Base-by-base conservation (phyloP, 2,113 vertebrate genomes). In the Chrysochloris asiatica region DNA sequence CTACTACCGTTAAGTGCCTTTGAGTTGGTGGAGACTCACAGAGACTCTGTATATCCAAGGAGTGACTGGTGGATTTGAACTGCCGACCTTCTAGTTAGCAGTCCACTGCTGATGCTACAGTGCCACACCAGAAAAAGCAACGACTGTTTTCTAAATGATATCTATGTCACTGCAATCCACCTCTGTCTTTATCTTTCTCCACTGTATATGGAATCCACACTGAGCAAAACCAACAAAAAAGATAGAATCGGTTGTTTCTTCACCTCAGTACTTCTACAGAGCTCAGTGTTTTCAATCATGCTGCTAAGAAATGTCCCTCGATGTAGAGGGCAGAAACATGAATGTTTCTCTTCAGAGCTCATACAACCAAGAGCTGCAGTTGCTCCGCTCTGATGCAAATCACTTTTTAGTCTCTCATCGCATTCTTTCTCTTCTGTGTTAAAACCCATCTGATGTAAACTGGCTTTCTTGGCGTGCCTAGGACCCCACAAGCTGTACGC, bases 101-200 rank as follows among this genome's bases (percentile, higher is more conserved):
- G n/a, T n/a, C n/a, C n/a, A n/a, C n/a, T n/a, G n/a, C n/a, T n/a
- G n/a, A n/a, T n/a, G n/a, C n/a, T n/a, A n/a, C n/a, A n/a, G n/a
- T n/a, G n/a, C n/a, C n/a, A n/a, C n/a, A n/a, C n/a, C n/a, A n/a
- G n/a, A n/a, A n/a, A n/a, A n/a, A n/a, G n/a, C n/a, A 92, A 79
- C 13, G 4, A 93, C 33, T 47, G 28, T 77, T 96, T 96, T 88
- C 73, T 83, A 72, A 59, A 77, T 24, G 69, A 89, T 33, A 30
- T 54, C 54, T 82, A 50, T 36, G 69, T 17, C 41, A 69, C 50
- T 5, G 11, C 73, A 48, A 52, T 43, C 67, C 4, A 41, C 6
- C 14, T 56, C 36, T 81, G 33, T 6, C 52, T 83, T 89, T 47
- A 69, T 24, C 91, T 84, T 80, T 72, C 36, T 88, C 10, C 9